Base-by-base conservation (phyloP, 2,888 invertebrate genomes). In the Acrocyrtus sp. region DNA sequence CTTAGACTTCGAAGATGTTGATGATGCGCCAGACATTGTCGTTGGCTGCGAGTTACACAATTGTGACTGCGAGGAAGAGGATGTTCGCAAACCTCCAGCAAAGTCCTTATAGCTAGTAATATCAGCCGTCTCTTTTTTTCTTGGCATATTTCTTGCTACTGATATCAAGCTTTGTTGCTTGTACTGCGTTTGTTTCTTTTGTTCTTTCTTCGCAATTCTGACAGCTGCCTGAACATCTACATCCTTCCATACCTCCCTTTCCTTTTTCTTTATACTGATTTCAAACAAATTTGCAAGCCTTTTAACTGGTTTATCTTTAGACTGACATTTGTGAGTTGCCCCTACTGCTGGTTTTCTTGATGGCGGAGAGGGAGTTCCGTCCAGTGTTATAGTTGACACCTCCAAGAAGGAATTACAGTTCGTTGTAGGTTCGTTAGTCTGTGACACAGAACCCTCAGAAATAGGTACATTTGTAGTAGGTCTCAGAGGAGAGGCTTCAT, bases 211-310 rank as follows among this genome's bases (percentile, higher is more conserved):
- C 10, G 26, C 27, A 2, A 47, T 29, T 5, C 24, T 54, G 8
- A 5, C 10, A 10, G 29, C 5, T 12, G 45, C 15, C 22, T n/a
- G n/a, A n/a, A 26, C 29, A 12, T 54, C 54, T 12, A 54, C 45
- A 47, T 54, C 54, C 4, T 54, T 1, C 63, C 63, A 65, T 22
- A 22, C 63, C n/a, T n/a, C n/a, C n/a, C n/a, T n/a, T 22, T 54
- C 54, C 29, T 54, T 65, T 15, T 65, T 65, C 34, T 47, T 54
- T 34, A 34, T 47, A 0, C 26, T 4, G 0, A 19, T 53, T 6
- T 53, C 19, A 27, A 43, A 63, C 1, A 45, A 27, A 21, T 3
- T 5, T 24, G 22, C 6, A 8, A n/a, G n/a, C n/a, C n/a, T n/a
- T n/a, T n/a, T n/a, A n/a, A n/a, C n/a, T n/a, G n/a, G n/a, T n/a